Conservation (phyloP, 2,888 invertebrate genomes). For the Pseudoips prasinana region DNA sequence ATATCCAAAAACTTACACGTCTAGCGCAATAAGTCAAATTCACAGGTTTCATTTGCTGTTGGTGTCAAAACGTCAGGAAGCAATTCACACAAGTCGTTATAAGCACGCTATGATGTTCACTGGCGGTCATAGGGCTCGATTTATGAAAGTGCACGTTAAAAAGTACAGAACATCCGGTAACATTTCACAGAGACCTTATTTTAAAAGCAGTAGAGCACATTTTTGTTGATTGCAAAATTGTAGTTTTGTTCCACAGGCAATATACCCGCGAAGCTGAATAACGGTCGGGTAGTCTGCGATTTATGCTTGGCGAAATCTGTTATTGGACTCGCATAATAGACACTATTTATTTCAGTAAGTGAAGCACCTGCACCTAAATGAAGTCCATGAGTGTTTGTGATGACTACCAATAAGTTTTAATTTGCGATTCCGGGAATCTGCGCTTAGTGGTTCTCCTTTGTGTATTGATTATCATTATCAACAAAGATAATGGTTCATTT, state of each 20-base stretch:
- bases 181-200: slow-evolving; percentile 21
- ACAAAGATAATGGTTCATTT: too few relatives aligned
- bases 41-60: slow-evolving; percentile 42
- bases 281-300: slow-evolving; percentile 48
- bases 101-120: slow-evolving; percentile 43
- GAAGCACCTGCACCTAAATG: slow-evolving; percentile 4
- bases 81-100: slow-evolving; percentile 54
- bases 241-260: slow-evolving; percentile 42
- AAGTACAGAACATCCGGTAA: slow-evolving; percentile 28
- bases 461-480: too few relatives aligned
- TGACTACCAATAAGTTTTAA: too few relatives aligned
- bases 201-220: slow-evolving; percentile 13
- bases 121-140: slow-evolving; percentile 40
- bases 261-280: slow-evolving; percentile 47
- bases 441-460: too few relatives aligned
- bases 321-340: slow-evolving; percentile 47
- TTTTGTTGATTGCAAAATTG: slow-evolving; percentile 20
- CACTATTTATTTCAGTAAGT: slow-evolving; percentile 38
- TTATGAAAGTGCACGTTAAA: slow-evolving; percentile 54
- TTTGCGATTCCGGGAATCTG: too few relatives aligned
- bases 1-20: slow-evolving; percentile 20
- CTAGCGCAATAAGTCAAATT: slow-evolving; percentile 40
- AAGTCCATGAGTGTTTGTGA: slow-evolving; percentile 20
- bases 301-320: slow-evolving; percentile 54
- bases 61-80: slow-evolving; percentile 45